These are phyloP conservation scores for Rotaria magnacalcarata DNA, from an alignment of 2,888 invertebrate genomes.

Conservation along the genomic window DNA sequence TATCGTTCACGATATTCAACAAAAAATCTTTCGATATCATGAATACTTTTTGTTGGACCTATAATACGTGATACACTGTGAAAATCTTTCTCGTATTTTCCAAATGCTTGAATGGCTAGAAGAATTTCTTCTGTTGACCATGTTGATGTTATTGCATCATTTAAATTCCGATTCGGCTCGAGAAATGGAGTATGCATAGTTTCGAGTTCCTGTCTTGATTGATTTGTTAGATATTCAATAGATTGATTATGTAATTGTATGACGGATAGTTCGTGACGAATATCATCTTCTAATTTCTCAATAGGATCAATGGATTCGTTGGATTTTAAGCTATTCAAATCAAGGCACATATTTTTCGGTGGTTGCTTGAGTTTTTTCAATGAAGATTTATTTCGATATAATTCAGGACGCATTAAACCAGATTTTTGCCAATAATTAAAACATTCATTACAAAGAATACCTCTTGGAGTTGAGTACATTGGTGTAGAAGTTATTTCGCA, in stretches of 20 bases:
- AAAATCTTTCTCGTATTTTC: conserved; percentile 71
- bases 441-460: conserved; percentile 73
- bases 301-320: not conserved
- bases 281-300: conserved; percentile 30
- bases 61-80: conserved; percentile 88
- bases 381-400: not conserved
- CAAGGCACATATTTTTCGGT: not conserved
- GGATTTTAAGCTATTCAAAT: not conserved
- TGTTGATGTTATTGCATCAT: not conserved
- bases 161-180: not conserved
- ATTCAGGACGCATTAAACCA: not conserved
- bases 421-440: conserved; percentile 77
- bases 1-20: conserved; percentile 20
- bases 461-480: conserved; percentile 68
- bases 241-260: conserved; percentile 19
- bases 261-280: not conserved
- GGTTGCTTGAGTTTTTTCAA: not conserved
- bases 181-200: not conserved
- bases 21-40: not conserved
- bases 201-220: not conserved
- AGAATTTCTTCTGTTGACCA: conserved; percentile 28
- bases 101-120: not conserved
- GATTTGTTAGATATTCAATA: not conserved
- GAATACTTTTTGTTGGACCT: conserved; percentile 60
- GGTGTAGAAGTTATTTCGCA: conserved; percentile 74